Conservation (phyloP, 2,113 vertebrate genomes). For the Coptodon bakossiorum region DNA sequence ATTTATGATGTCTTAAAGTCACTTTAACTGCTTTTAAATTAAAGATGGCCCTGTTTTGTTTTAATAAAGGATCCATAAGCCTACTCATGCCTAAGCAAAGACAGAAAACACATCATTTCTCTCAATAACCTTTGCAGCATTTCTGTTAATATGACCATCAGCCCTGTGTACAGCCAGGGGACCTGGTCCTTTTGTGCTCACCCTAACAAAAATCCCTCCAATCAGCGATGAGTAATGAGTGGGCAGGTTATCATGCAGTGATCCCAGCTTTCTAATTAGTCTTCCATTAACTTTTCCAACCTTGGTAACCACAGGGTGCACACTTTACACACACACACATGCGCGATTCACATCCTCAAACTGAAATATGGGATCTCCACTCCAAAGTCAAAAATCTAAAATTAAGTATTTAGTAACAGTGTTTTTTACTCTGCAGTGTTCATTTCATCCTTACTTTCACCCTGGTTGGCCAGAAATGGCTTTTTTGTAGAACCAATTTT, state of each 20-base stretch:
- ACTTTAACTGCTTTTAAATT: background rate
- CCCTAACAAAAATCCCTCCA: conserved; percentile 64
- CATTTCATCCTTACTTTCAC: background rate
- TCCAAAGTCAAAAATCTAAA: conserved; percentile 1
- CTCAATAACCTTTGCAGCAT: background rate
- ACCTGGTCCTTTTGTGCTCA: conserved; percentile 46
- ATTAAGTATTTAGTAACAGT: background rate
- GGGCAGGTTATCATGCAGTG: conserved; percentile 62
- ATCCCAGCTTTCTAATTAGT: conserved; percentile 76
- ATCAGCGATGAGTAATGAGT: conserved; percentile 75
- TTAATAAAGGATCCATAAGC: background rate
- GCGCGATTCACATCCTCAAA: background rate
- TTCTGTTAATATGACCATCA: conserved; percentile 10
- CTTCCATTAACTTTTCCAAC: conserved; percentile 76
- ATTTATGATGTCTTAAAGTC: too few species aligned
- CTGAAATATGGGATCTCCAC: background rate
- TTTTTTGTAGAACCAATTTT: background rate
- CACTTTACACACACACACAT: background rate
- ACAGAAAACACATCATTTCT: background rate
- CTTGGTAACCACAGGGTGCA: conserved; percentile 58
- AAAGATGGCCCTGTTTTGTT: background rate
- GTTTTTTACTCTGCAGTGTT: background rate
- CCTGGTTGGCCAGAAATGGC: background rate
- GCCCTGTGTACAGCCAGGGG: conserved; percentile 9
- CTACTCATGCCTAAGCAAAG: background rate